Evolutionary conservation across 2,113 vertebrate genomes (phyloP), one percentile per base, ranked within the genome.

Genomic region (Nycticorax nycticorax): DNA sequence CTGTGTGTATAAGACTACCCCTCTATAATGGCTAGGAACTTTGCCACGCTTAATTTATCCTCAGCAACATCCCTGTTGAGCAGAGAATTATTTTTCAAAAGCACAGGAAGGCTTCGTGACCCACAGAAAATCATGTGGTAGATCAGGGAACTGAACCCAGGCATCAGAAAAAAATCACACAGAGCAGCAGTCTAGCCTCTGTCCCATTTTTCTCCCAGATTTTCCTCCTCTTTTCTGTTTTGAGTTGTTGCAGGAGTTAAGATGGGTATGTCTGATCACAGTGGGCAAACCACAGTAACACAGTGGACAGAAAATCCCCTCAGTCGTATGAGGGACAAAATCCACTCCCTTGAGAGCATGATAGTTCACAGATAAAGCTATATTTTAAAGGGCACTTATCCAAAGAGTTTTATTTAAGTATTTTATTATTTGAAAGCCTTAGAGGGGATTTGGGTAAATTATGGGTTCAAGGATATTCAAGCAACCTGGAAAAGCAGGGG

Each of bases 381-480:
- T 72, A 74, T 94, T 96, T 93, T 95, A 86, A 92, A 89, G 28
- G 62, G 53, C 74, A 82, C 76, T 91, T 91, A 89, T 75, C 92
- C 84, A 85, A 93, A 84, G 53, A 85, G 39, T 85, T 90, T 90
- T 52, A 43, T 84, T 89, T 89, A 87, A 97, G 56, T 59, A 92
- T 90, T 96, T 92, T 81, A 89, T 96, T 93, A 93, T 96, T 97
- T 88, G 89, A 97, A 93, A 96, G 84, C 80, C 62, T 89, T 89
- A 93, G 86, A 96, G 74, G 41, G 87, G 92, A 91, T 92, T 89
- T 92, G 66, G 30, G 71, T 41, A 97, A 97, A 95, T 97, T 97
- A 97, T 72, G 62, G 84, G 84, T 92, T 93, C 89, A 92, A 76
- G 86, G 12, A 95, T 91, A 95, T 89, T 91, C 77, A 62, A 85